Evolutionary conservation across 2,888 invertebrate genomes (phyloP).

Genomic region (Phytoseiulus persimilis): DNA sequence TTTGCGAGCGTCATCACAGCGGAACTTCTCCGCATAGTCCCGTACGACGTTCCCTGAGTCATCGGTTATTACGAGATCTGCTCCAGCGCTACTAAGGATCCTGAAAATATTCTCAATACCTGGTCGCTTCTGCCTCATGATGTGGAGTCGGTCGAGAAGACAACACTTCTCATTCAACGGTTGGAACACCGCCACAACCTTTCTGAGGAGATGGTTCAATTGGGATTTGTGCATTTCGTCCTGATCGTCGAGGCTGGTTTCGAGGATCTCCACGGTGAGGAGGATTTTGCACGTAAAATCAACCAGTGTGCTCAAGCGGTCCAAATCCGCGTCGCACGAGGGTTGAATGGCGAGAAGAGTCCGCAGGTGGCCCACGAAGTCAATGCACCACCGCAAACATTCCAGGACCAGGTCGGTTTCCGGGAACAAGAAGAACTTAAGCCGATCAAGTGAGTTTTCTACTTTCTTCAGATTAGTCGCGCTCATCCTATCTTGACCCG

Average conservation of each 20-base stretch:
- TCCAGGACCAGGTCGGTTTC: not conserved
- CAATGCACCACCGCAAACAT: slow-evolving; percentile 8
- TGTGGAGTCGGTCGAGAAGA: not conserved
- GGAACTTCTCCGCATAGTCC: not conserved
- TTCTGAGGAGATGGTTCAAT: not conserved
- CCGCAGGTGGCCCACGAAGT: not conserved
- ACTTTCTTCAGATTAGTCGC: not conserved
- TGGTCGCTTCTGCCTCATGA: not conserved
- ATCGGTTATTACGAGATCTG: slow-evolving; percentile 10
- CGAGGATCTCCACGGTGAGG: not conserved
- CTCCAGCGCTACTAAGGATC: not conserved
- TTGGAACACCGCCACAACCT: not conserved
- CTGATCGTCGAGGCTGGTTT: not conserved
- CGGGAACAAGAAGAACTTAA: not conserved
- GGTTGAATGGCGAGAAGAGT: not conserved
- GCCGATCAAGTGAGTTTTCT: not conserved
- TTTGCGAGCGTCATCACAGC: no score
- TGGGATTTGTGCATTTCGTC: not conserved
- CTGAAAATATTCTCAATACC: slow-evolving; percentile 8
- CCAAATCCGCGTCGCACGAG: not conserved
- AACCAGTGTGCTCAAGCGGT: not conserved
- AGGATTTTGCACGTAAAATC: slow-evolving; percentile 8
- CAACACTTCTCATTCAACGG: not conserved
- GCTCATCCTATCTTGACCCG: not conserved
- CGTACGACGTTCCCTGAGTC: not conserved